Conservation (phyloP, 1,140 invertebrate genomes). For the Drosophila tristis region DNA sequence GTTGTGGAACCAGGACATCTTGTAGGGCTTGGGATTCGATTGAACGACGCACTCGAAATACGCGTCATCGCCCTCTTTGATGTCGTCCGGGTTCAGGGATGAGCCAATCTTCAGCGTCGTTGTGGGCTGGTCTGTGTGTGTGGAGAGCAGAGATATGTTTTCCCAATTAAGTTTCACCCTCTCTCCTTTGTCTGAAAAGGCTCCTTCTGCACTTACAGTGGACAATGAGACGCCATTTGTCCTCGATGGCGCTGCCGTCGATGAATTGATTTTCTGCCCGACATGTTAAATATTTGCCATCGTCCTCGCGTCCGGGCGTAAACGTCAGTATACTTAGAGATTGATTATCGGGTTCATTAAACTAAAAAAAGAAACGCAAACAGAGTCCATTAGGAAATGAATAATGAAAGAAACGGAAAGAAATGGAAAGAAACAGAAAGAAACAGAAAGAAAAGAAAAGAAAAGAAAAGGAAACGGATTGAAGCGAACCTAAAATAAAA, state of each 20-base stretch:
- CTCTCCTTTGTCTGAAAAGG: neutral
- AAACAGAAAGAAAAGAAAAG: constrained; percentile 33
- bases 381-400: constrained; percentile 81
- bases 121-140: constrained; percentile 88
- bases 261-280: constrained; percentile 94
- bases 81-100: constrained; percentile 91
- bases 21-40: constrained; percentile 92
- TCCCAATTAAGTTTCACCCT: constrained; percentile 56
- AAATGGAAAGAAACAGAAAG: constrained; percentile 38
- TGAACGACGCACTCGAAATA: constrained; percentile 92
- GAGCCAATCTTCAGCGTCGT: constrained; percentile 91
- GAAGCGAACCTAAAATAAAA: constrained; percentile 17
- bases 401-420: constrained; percentile 73
- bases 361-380: constrained; percentile 86
- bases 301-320: constrained; percentile 92
- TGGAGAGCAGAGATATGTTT: constrained; percentile 18
- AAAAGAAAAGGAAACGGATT: neutral
- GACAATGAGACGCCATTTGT: constrained; percentile 91
- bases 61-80: constrained; percentile 93
- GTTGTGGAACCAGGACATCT: constrained; percentile 93
- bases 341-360: constrained; percentile 92
- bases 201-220: constrained; percentile 87
- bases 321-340: constrained; percentile 92
- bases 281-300: constrained; percentile 94
- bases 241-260: constrained; percentile 91